Conservation (phyloP, 1,140 invertebrate genomes). For the Halyomorpha halys region DNA sequence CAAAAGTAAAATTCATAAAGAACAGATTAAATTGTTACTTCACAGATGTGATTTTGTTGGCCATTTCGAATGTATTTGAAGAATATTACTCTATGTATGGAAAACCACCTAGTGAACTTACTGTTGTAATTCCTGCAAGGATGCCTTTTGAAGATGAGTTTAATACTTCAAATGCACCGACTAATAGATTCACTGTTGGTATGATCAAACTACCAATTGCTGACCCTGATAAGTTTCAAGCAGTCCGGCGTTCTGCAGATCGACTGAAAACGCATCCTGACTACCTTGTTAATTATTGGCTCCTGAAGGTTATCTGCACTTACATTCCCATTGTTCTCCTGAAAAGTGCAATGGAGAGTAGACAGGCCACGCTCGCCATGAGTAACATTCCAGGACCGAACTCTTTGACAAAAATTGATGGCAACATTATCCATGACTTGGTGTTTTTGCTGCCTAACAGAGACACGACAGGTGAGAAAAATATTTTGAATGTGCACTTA, state of each 20-base stretch:
- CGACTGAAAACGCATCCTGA: constrained; percentile 30
- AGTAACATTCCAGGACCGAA: constrained; percentile 39
- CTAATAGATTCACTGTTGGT: constrained; percentile 35
- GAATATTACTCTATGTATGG: constrained; percentile 35
- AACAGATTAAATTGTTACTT: constrained; percentile 31
- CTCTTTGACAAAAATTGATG: constrained; percentile 34
- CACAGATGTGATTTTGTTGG: constrained; percentile 37
- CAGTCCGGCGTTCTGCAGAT: constrained; percentile 31
- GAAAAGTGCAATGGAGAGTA: constrained; percentile 31
- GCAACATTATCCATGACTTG: constrained; percentile 34
- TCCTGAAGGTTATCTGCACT: constrained; percentile 34
- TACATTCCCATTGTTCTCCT: background rate
- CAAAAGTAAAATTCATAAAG: constrained; percentile 5
- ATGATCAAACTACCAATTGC: constrained; percentile 33
- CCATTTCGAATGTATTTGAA: constrained; percentile 36
- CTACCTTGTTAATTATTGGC: constrained; percentile 37
- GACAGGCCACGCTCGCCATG: constrained; percentile 37
- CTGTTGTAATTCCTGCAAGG: constrained; percentile 33
- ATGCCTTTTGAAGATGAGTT: constrained; percentile 30
- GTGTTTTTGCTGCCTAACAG: constrained; percentile 40
- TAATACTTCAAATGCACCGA: background rate
- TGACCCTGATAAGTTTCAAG: constrained; percentile 22
- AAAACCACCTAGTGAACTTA: constrained; percentile 31
- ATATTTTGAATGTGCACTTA: too few species aligned
- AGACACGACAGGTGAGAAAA: constrained; percentile 37